phyloP scores from a whole-genome alignment of 1,140 invertebrate species.

The Pteromalus puparum region DNA sequence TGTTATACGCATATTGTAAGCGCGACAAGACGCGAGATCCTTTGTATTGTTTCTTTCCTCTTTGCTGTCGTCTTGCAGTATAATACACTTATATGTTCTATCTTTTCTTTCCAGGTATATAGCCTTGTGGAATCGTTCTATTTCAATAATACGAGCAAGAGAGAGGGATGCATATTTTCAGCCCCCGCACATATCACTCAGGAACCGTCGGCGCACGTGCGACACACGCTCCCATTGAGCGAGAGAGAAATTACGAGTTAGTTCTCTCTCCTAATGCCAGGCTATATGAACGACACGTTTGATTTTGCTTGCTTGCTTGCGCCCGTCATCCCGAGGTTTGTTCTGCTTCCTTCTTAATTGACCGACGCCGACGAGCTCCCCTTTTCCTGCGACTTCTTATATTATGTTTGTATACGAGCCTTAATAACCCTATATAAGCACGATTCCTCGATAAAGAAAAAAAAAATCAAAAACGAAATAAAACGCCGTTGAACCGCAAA shows the following conservation, averaged over 20 bases:
- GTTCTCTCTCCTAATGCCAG: background rate
- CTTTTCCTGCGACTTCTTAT: no score
- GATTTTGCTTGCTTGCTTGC: background rate
- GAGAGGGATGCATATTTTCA: no score
- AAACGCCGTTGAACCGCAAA: no score
- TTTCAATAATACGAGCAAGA: no score
- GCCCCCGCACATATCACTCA: background rate
- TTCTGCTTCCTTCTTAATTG: conserved; percentile 4
- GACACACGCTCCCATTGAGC: background rate
- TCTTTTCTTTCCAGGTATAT: no score
- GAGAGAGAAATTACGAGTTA: background rate
- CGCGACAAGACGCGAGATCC: background rate
- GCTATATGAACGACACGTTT: background rate
- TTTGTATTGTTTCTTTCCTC: background rate
- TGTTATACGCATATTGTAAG: background rate
- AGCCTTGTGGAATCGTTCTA: no score
- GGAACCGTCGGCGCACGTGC: background rate
- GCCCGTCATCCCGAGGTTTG: background rate
- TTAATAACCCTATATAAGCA: no score
- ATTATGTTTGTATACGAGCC: no score
- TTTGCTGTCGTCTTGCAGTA: background rate
- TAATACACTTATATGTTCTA: no score
- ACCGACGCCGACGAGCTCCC: background rate
- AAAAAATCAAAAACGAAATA: no score
- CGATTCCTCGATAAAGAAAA: no score